Evolutionary conservation across 2,113 vertebrate genomes (phyloP).

Genomic region (Neolamprologus variostigma): DNA sequence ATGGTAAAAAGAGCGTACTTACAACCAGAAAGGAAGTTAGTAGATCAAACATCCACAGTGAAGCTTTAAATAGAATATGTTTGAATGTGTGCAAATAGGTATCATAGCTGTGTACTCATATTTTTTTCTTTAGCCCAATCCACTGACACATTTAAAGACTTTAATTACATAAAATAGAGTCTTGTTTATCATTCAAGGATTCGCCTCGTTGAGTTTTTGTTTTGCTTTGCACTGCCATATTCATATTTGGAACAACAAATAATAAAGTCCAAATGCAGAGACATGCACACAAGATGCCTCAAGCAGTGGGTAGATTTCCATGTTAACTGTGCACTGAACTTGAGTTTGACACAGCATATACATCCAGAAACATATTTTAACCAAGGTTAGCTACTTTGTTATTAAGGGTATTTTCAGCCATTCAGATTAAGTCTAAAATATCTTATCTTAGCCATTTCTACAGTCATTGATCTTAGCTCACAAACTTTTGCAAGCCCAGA

Average conservation of each 20-base stretch:
- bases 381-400: background rate
- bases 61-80: background rate
- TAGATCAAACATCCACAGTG: background rate
- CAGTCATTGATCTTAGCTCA: background rate
- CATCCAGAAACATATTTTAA: background rate
- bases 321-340: background rate
- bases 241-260: background rate
- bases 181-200: background rate
- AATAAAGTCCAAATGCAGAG: background rate
- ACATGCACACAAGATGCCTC: background rate
- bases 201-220: background rate
- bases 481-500: background rate
- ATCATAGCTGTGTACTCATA: background rate
- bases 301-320: background rate
- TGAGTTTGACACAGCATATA: background rate
- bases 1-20: background rate
- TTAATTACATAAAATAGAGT: background rate
- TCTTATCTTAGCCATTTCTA: background rate
- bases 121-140: background rate
- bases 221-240: background rate
- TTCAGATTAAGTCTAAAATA: conserved; percentile 14
- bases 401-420: background rate
- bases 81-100: background rate
- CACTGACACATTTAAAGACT: background rate
- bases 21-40: background rate